Conservation (phyloP, 1,140 invertebrate genomes). For the Drosophila kikkawai region DNA sequence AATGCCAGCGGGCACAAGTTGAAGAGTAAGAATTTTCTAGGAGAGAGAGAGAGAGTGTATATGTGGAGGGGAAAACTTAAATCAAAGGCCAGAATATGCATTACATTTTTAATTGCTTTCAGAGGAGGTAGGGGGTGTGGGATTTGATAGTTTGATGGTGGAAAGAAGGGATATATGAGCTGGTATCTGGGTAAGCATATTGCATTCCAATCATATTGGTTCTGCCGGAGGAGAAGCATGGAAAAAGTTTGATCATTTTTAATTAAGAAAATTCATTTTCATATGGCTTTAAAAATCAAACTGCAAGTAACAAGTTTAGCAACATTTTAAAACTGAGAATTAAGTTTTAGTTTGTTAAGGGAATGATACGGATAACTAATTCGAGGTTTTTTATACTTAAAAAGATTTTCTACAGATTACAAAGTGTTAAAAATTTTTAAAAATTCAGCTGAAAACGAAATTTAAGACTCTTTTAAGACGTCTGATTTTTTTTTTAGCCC, state of each 20-base stretch:
- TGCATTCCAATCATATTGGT: conserved; percentile 39
- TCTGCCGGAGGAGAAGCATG: not conserved
- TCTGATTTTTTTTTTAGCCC: too few species aligned
- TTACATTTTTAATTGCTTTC: conserved; percentile 59
- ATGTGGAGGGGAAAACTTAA: conserved; percentile 14
- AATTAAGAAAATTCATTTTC: conserved; percentile 23
- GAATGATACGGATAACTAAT: not conserved
- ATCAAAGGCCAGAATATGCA: conserved; percentile 59
- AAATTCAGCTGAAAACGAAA: not conserved
- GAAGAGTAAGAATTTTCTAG: conserved; percentile 10
- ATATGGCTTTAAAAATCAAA: not conserved
- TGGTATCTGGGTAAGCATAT: conserved; percentile 3
- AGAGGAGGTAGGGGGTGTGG: too few species aligned
- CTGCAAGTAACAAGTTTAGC: not conserved
- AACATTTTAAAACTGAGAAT: not conserved
- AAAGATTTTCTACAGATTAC: not conserved
- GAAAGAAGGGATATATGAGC: not conserved
- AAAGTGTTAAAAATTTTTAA: not conserved
- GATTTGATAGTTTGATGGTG: conserved; percentile 1
- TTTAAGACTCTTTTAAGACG: too few species aligned
- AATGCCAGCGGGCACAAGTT: conserved; percentile 21
- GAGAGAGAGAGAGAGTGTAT: too few species aligned
- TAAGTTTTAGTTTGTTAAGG: too few species aligned
- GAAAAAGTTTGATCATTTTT: conserved; percentile 26
- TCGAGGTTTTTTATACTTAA: not conserved